Percentiles rank a stretch among this genome's conserved stretches.
These are phyloP conservation scores for Plotosus lineatus DNA, from an alignment of 2,113 vertebrate species.

Conservation along the genomic window DNA sequence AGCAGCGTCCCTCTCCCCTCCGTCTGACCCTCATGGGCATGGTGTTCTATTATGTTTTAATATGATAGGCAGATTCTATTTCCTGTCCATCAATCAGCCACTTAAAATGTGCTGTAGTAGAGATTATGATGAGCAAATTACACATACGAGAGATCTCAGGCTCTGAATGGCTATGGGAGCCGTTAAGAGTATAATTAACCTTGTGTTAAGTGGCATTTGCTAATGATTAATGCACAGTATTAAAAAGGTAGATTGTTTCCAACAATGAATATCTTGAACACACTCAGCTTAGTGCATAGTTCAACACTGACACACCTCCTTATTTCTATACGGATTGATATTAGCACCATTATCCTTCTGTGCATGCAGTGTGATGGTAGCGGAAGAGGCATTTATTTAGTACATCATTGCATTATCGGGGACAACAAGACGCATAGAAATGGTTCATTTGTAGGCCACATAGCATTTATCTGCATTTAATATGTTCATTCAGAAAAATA, in stretches of 20 bases:
- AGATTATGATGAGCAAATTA: constrained; percentile 60
- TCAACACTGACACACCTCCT: constrained; percentile 19
- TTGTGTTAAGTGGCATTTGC: constrained; percentile 60
- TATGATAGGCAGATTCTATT: constrained; percentile 60
- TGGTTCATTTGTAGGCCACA: background rate
- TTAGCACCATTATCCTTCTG: constrained; percentile 10
- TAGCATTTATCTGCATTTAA: background rate
- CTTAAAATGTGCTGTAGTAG: constrained; percentile 59
- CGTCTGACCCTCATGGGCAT: constrained; percentile 48
- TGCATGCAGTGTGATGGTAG: background rate
- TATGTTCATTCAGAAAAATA: background rate
- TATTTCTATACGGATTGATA: constrained; percentile 23
- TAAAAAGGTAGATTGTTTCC: constrained; percentile 59
- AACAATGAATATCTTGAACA: constrained; percentile 53
- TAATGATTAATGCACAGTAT: constrained; percentile 59
- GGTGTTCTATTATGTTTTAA: constrained; percentile 58
- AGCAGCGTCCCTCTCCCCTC: constrained; percentile 21
- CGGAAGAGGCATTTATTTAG: background rate
- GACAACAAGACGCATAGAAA: background rate
- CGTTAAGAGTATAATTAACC: constrained; percentile 61
- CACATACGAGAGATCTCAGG: constrained; percentile 56
- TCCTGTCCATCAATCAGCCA: constrained; percentile 61
- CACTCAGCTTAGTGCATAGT: constrained; percentile 45
- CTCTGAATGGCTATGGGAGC: constrained; percentile 56
- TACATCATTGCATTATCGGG: background rate